These are phyloP conservation scores for Sturnira hondurensis DNA, from an alignment of 2,113 vertebrate species.

Conservation along the genomic window DNA sequence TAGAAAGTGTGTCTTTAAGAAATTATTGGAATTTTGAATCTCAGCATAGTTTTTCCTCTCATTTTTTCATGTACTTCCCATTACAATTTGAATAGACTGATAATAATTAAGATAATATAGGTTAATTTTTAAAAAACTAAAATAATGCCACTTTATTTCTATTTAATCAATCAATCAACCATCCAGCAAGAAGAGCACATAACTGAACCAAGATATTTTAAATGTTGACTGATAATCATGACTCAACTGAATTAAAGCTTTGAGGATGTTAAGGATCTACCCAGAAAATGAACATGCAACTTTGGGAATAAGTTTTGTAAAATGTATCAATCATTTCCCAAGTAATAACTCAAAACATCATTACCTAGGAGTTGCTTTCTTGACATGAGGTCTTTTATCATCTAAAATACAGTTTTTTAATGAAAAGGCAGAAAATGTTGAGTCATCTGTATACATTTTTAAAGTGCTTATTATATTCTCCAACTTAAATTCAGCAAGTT, in stretches of 20 bases:
- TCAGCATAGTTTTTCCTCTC: background rate
- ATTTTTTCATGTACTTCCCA: constrained; percentile 18
- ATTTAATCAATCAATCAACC: background rate
- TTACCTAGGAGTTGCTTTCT: constrained; percentile 92
- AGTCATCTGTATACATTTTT: constrained; percentile 91
- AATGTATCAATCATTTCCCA: background rate
- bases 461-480: constrained; percentile 90
- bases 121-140: background rate
- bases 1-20: background rate
- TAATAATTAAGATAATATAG: background rate
- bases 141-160: constrained; percentile 8
- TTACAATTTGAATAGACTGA: background rate
- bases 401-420: constrained; percentile 92
- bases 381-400: constrained; percentile 90
- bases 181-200: background rate
- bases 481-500: constrained; percentile 94
- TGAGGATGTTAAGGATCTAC: background rate
- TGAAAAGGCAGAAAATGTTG: constrained; percentile 88
- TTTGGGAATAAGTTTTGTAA: background rate
- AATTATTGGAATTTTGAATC: constrained; percentile 6
- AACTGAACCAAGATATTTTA: background rate
- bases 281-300: background rate
- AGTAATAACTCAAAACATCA: background rate
- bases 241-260: background rate
- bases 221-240: background rate